Percentiles rank a stretch among this genome's conserved stretches.
These are phyloP conservation scores for Morinoia aosen DNA, from an alignment of 2,888 invertebrate species.

Conservation along the genomic window DNA sequence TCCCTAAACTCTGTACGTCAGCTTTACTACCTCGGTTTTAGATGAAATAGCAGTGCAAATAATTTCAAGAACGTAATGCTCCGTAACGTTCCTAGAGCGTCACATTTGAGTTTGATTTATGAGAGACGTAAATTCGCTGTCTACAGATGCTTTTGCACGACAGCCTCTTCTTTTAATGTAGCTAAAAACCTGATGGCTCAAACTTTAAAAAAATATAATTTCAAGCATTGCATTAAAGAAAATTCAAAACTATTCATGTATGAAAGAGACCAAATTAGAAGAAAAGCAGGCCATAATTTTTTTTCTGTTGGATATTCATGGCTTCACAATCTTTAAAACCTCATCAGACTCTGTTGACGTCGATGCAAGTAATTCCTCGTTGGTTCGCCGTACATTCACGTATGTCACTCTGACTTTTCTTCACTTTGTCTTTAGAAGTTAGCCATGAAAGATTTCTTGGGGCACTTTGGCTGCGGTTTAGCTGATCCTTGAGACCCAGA, in stretches of 20 bases:
- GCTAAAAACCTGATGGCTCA: not conserved
- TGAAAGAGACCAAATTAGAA: not conserved
- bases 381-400: not conserved
- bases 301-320: not conserved
- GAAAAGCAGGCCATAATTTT: not conserved
- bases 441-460: not conserved
- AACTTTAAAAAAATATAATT: not conserved
- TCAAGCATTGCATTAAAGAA: not conserved
- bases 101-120: not conserved
- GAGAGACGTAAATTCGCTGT: not conserved
- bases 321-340: not conserved
- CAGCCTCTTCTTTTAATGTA: not conserved
- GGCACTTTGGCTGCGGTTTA: not conserved
- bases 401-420: not conserved
- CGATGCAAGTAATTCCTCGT: not conserved
- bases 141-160: not conserved
- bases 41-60: not conserved
- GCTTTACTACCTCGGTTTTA: not conserved
- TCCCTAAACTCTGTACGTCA: not conserved
- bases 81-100: not conserved
- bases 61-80: not conserved
- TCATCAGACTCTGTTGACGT: not conserved
- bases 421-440: not conserved
- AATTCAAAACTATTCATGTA: not conserved
- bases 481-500: not conserved